Percentiles rank a stretch among this genome's conserved stretches.
Conservation (phyloP, 2,888 invertebrate genomes). For the Cistogaster globosa region DNA sequence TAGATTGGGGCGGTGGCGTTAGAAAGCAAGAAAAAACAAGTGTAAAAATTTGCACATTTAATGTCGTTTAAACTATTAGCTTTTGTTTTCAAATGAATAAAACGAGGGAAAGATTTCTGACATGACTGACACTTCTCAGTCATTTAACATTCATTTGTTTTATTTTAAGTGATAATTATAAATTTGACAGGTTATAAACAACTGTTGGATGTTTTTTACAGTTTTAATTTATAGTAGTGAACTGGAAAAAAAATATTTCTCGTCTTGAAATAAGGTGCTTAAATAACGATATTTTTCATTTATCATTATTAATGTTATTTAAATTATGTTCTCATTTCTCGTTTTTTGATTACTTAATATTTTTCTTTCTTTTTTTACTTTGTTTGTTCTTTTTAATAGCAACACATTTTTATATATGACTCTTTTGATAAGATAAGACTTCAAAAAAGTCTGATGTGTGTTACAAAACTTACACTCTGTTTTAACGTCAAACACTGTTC, state of each 20-base stretch:
- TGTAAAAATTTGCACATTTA: constrained; percentile 71
- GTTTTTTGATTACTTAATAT: constrained; percentile 60
- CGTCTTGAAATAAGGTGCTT: background rate
- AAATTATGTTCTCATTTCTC: constrained; percentile 75
- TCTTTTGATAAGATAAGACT: constrained; percentile 64
- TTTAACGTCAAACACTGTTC: constrained; percentile 1
- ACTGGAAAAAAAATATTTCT: background rate
- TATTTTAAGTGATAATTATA: background rate
- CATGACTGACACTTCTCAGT: constrained; percentile 23
- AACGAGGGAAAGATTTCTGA: constrained; percentile 18
- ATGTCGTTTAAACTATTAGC: constrained; percentile 17
- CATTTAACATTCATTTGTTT: constrained; percentile 19
- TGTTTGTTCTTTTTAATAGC: constrained; percentile 40
- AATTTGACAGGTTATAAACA: constrained; percentile 39
- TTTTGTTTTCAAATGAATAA: constrained; percentile 4
- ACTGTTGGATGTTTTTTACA: constrained; percentile 30
- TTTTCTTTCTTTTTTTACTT: background rate
- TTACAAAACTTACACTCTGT: constrained; percentile 17
- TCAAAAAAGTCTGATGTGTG: constrained; percentile 35
- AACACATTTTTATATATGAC: constrained; percentile 51
- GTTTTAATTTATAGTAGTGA: constrained; percentile 22
- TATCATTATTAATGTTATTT: constrained; percentile 45
- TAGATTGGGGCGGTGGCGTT: constrained; percentile 58
- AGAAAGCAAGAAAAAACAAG: constrained; percentile 44
- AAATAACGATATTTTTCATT: background rate